Evolutionary conservation across 2,888 invertebrate genomes (phyloP).

Genomic region (Tupiocoris notatus): DNA sequence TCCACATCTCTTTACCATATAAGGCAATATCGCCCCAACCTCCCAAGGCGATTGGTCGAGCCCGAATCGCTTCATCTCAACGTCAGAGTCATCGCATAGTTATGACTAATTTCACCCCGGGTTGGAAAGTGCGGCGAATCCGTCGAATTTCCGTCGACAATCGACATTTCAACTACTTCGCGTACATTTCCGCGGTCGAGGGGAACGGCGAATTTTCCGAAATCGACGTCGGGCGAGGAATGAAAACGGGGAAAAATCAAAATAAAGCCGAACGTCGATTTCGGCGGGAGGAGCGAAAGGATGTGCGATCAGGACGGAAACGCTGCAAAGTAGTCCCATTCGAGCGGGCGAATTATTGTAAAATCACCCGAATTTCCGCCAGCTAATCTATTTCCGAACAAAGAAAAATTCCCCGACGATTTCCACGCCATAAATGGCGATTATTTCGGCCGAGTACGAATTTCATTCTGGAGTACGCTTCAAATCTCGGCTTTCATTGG

Average conservation of each 20-base stretch:
- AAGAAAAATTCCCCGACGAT: neutral
- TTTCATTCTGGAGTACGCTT: neutral
- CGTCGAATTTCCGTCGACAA: too few species aligned
- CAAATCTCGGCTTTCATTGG: neutral
- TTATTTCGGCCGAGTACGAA: neutral
- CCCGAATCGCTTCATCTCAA: neutral
- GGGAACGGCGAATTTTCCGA: too few species aligned
- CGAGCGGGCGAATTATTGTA: neutral
- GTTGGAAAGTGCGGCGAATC: too few species aligned
- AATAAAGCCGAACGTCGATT: too few species aligned
- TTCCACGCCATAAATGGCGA: neutral
- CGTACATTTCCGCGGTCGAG: too few species aligned
- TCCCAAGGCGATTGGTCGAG: constrained; percentile 54
- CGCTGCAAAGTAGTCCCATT: neutral
- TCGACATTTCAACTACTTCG: too few species aligned
- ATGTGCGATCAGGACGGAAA: too few species aligned
- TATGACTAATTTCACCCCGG: neutral
- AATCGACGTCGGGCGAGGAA: too few species aligned
- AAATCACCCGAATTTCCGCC: neutral
- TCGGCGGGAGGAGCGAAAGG: too few species aligned
- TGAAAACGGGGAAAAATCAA: too few species aligned
- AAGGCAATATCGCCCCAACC: constrained; percentile 58
- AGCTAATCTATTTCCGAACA: too few species aligned
- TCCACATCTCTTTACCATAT: constrained; percentile 53
- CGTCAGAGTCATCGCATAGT: neutral